Evolutionary conservation across 2,797 vertebrate genomes (phyloP).

Genomic region (Acropternis orthonyx): DNA sequence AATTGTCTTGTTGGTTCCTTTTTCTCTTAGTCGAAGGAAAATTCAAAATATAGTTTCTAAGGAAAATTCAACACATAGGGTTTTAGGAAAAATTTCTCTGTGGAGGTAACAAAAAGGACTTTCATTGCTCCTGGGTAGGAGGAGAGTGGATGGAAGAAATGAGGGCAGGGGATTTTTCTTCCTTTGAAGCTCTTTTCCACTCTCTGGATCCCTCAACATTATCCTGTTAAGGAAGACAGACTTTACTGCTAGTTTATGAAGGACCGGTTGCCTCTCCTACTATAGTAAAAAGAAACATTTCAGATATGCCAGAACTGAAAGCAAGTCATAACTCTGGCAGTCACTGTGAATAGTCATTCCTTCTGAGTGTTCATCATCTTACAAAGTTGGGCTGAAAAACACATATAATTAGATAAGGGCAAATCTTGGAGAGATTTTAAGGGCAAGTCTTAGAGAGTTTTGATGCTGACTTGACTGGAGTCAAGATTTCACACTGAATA

Average conservation of each 20-base stretch:
- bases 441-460: not conserved
- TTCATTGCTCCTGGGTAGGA: not conserved
- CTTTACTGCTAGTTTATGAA: not conserved
- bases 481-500: not conserved
- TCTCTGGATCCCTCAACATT: not conserved
- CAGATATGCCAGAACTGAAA: not conserved
- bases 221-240: not conserved
- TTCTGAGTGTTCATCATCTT: not conserved
- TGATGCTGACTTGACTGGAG: not conserved
- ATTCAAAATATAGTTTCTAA: not conserved
- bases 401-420: not conserved
- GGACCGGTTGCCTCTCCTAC: not conserved
- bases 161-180: not conserved
- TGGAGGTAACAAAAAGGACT: not conserved
- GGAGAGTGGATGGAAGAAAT: not conserved
- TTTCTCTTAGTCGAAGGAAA: not conserved
- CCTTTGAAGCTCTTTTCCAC: not conserved
- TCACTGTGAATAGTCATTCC: not conserved
- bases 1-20: not conserved
- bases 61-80: not conserved
- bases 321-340: not conserved
- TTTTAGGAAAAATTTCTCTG: not conserved
- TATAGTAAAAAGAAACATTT: not conserved
- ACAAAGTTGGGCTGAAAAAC: not conserved
- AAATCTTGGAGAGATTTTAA: too few relatives aligned